Evolutionary conservation across 2,113 vertebrate species (phyloP).

Genomic region (Mola mola): DNA sequence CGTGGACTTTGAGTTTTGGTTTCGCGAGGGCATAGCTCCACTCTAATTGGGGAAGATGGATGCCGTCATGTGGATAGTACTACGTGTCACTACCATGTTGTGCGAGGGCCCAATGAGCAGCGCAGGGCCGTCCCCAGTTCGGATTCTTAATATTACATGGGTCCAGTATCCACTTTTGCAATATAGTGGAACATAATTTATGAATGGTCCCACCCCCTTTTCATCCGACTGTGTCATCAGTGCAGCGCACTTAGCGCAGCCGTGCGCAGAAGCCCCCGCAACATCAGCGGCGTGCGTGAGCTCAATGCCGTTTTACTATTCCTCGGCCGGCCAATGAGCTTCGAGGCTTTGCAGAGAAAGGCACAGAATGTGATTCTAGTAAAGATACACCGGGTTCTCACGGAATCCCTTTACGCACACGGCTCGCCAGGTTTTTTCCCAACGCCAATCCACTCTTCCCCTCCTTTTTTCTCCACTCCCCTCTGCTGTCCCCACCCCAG

Average conservation of each 20-base stretch:
- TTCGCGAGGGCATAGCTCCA: conserved; percentile 49
- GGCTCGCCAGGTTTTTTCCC: conserved; percentile 72
- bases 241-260: conserved; percentile 53
- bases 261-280: conserved; percentile 65
- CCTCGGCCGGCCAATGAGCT: conserved; percentile 77
- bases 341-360: conserved; percentile 69
- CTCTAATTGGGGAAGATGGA: conserved; percentile 70
- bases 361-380: conserved; percentile 76
- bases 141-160: conserved; percentile 5
- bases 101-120: conserved; percentile 28
- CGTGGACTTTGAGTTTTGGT: conserved; percentile 66
- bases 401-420: conserved; percentile 77
- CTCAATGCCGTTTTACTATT: conserved; percentile 77
- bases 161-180: conserved; percentile 43
- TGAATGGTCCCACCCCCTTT: conserved; percentile 73
- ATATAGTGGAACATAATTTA: conserved; percentile 61
- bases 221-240: conserved; percentile 59
- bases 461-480: conserved; percentile 66
- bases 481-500: conserved; percentile 74
- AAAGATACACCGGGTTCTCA: conserved; percentile 75
- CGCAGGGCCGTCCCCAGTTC: conserved; percentile 6
- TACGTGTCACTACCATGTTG: conserved; percentile 74
- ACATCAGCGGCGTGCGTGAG: conserved; percentile 64
- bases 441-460: conserved; percentile 72
- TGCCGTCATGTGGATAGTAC: conserved; percentile 65